Evolutionary conservation across 1,140 invertebrate genomes (phyloP).

Genomic region (Diuraphis noxia): DNA sequence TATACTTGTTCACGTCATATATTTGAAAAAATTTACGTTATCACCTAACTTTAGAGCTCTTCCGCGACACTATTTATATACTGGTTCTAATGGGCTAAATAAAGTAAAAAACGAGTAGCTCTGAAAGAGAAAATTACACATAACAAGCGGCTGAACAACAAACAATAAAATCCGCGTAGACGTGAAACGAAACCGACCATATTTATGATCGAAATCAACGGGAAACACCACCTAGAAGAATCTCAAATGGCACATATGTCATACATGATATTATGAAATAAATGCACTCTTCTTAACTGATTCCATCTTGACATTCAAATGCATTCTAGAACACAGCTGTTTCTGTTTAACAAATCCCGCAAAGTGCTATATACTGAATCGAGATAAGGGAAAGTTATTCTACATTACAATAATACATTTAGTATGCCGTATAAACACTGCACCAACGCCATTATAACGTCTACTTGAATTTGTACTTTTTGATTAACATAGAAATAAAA

Average conservation of each 20-base stretch:
- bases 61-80: background rate
- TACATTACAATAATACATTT: constrained; percentile 2
- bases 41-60: background rate
- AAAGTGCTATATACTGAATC: background rate
- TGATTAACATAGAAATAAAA: background rate
- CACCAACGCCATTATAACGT: background rate
- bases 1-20: background rate
- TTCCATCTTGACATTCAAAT: background rate
- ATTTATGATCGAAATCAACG: background rate
- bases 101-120: background rate
- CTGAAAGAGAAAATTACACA: background rate
- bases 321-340: background rate
- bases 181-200: background rate
- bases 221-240: background rate
- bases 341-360: background rate
- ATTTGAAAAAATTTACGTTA: background rate
- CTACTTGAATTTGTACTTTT: background rate
- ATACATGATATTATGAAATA: background rate
- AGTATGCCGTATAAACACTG: background rate
- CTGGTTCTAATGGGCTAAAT: background rate
- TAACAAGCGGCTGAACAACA: background rate
- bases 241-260: background rate
- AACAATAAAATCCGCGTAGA: background rate
- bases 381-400: constrained; percentile 7
- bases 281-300: background rate